A percentile compares a stretch with the other conserved stretches of the same genome.
phyloP scores from a whole-genome alignment of 53 echinoderm and acorn worm genomes.

The Arbacia lixula region DNA sequence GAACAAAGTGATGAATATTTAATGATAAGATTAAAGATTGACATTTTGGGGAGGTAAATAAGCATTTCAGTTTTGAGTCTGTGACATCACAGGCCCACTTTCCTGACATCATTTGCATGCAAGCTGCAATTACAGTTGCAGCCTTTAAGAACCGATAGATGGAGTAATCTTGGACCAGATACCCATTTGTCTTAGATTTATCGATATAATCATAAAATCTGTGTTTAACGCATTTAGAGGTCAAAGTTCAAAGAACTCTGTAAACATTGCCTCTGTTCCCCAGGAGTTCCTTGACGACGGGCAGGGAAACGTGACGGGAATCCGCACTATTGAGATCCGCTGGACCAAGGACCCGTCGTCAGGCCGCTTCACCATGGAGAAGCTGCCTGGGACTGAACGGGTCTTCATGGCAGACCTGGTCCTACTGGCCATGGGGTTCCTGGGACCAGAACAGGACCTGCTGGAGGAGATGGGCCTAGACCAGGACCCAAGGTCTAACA shows the following conservation, averaged over 20 bases:
- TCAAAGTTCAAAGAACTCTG: neutral
- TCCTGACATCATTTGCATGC: too few relatives aligned
- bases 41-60: too few relatives aligned
- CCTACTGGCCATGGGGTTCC: conserved; percentile 97
- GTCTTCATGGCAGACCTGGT: conserved; percentile 96
- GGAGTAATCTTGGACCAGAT: too few relatives aligned
- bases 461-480: conserved; percentile 82
- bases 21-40: too few relatives aligned
- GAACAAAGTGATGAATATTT: too few relatives aligned
- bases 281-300: conserved; percentile 94
- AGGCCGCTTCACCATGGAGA: conserved; percentile 92
- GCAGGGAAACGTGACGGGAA: conserved; percentile 85
- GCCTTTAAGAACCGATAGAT: too few relatives aligned
- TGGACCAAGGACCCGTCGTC: conserved; percentile 79
- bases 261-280: too few relatives aligned
- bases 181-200: too few relatives aligned
- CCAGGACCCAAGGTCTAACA: conserved; percentile 89
- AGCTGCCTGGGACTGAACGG: conserved; percentile 79
- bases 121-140: too few relatives aligned
- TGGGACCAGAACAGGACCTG: conserved; percentile 88
- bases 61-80: too few relatives aligned
- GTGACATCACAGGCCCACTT: too few relatives aligned
- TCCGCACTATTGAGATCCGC: conserved; percentile 80
- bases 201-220: too few relatives aligned
- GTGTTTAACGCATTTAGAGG: neutral